Evolutionary conservation across 1,140 invertebrate genomes (phyloP), one percentile per base, ranked within the genome.

Genomic region (Aporrectodea caliginosa): DNA sequence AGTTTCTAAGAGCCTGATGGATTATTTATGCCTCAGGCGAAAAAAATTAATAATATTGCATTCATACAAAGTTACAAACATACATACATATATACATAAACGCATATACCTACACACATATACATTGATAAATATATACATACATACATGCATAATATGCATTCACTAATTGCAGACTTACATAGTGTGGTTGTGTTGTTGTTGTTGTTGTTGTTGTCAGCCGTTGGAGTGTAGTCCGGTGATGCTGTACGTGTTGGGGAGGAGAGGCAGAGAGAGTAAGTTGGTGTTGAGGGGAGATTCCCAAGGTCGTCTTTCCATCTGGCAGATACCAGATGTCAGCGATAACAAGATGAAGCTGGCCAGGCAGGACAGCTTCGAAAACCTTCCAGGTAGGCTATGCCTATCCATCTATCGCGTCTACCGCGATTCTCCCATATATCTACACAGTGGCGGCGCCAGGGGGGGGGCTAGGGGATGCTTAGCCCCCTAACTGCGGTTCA

Each of bases 181-280:
- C n/a, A n/a, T n/a, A n/a, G n/a, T n/a, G n/a, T n/a, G n/a, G n/a
- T n/a, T n/a, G n/a, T n/a, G n/a, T n/a, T n/a, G n/a, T n/a, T n/a
- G n/a, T n/a, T n/a, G n/a, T n/a, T n/a, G n/a, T n/a, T n/a, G n/a
- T n/a, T n/a, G n/a, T n/a, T n/a, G 89, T 32, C 87, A 95, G 94
- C 91, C 92, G 14, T 89, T 96, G n/a, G 94, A 94, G 0, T 97
- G 94, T 88, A 94, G 94, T 58, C 96, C 95, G 79, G 93, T 94
- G 0, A 95, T 97, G 92, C 90, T 92, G 72, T 90, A 93, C 82
- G 90, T 93, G 35, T 91, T 91, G 68, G 92, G 91, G 0, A 90
- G 91, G 43, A 90, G 91, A 35, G 80, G 79, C 32, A 82, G 82
- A 35, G 82, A 83, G 43, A 80, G 78, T 16, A 92, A 94, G 72